A percentile compares a stretch with the other conserved stretches of the same genome.
Evolutionary conservation across 2,888 invertebrate genomes (phyloP).

Genomic region (Lepidocyrtinus sp.): DNA sequence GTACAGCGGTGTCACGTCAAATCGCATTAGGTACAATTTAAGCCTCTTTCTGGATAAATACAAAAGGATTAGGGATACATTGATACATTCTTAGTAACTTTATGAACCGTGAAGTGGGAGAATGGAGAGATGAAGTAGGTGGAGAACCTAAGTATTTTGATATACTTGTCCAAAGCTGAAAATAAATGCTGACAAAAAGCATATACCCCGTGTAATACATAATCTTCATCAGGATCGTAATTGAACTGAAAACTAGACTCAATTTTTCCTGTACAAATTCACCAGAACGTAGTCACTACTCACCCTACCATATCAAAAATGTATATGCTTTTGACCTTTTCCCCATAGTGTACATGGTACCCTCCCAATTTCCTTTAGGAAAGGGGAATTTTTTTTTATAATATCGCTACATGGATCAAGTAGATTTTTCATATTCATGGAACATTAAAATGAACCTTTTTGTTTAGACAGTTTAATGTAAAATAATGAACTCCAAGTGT

Average conservation of each 20-base stretch:
- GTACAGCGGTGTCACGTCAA: background rate
- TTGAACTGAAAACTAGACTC: too few relatives aligned
- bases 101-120: too few relatives aligned
- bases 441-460: conserved; percentile 19
- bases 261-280: too few relatives aligned
- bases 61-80: background rate
- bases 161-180: background rate
- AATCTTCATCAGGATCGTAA: too few relatives aligned
- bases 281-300: too few relatives aligned
- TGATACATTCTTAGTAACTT: too few relatives aligned
- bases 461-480: background rate
- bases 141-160: background rate
- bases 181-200: background rate
- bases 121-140: too few relatives aligned
- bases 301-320: conserved; percentile 41
- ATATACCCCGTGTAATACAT: too few relatives aligned
- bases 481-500: background rate
- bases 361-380: conserved; percentile 16
- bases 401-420: too few relatives aligned
- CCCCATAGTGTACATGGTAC: too few relatives aligned
- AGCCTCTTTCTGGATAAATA: background rate
- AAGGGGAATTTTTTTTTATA: background rate
- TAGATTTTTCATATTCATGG: conserved; percentile 51
- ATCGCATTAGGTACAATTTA: background rate
- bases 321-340: conserved; percentile 55